Evolutionary conservation across 2,888 invertebrate species (phyloP), one percentile per base, ranked within the genome.

Genomic region (Drosophila quinaria): DNA sequence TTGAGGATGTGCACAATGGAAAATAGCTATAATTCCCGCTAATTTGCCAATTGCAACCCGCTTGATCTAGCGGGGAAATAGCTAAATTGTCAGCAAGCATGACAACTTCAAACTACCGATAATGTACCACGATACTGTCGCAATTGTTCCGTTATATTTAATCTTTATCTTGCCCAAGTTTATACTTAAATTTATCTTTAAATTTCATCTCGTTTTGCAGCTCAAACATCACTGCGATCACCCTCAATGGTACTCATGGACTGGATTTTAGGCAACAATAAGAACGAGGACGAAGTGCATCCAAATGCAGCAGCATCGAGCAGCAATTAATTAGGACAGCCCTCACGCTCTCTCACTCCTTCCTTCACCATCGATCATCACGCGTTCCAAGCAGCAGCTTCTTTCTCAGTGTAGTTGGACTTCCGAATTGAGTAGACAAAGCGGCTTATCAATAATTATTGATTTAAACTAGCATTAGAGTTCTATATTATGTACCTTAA

Each of bases 221-320:
- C 96, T 81, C 96, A 96, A 90, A 95, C 96, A 89, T 95, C 96
- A 90, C 95, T 95, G 54, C 96, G 96, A 92, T 96, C 96, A 91
- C 96, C 97, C 31, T 95, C 96, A 65, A 96, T 96, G 76, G 96
- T 96, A 71, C 94, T 97, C 52, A 93, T 97, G 75, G 96, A 97
- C 93, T 97, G 97, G 97, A 93, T 97, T 67, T 95, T 96, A 94
- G 97, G 97, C 72, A 95, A 95, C 66, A 90, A 78, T 29, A 89
- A 74, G 31, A 69, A 9, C 54, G 79, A 85, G 13, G 76, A 78
- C 2, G 87, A 81, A 31, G 39, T 41, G 8, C 63, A 51, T 22
- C 33, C 59, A 25, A 58, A 17, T 13, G 22, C 62, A 60, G 22
- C 62, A 60, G n/a, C 15, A 46, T 44, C 60, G 17, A 64, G 41